Evolutionary conservation across 2,113 vertebrate species (phyloP).

Genomic region (Cheirogaleus medius): DNA sequence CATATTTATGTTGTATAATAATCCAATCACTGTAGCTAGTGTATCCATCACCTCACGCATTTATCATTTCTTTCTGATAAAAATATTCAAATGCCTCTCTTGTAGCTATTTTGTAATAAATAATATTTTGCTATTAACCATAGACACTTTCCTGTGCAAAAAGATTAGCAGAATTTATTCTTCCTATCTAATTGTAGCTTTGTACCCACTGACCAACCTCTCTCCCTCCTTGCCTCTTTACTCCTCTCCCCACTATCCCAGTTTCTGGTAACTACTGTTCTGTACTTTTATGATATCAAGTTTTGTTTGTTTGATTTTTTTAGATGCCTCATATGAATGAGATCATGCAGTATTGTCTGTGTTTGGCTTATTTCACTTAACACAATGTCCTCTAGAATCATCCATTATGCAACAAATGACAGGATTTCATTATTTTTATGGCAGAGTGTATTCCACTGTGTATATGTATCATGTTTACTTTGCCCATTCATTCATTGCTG

Average conservation of each 20-base stretch:
- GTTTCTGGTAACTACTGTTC: not conserved
- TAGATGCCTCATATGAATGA: not conserved
- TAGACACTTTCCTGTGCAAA: too few relatives aligned
- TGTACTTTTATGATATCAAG: not conserved
- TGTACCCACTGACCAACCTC: not conserved
- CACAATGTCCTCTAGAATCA: not conserved
- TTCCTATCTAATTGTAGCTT: not conserved
- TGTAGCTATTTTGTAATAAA: too few relatives aligned
- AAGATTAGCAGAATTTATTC: too few relatives aligned
- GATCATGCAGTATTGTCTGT: not conserved
- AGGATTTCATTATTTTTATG: not conserved
- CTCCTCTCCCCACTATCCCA: not conserved
- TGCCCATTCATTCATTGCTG: not conserved
- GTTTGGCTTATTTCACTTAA: not conserved
- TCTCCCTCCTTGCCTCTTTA: not conserved
- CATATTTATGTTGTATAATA: too few relatives aligned
- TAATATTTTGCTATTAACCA: too few relatives aligned
- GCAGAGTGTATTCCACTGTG: not conserved
- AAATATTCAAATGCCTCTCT: too few relatives aligned
- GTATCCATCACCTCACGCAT: too few relatives aligned
- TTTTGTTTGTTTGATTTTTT: not conserved
- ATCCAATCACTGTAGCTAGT: too few relatives aligned
- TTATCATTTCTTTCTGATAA: too few relatives aligned
- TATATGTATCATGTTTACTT: not conserved
- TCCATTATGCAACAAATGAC: not conserved